Conservation (phyloP, 2,113 vertebrate species). For the Thamnaconus septentrionalis region DNA sequence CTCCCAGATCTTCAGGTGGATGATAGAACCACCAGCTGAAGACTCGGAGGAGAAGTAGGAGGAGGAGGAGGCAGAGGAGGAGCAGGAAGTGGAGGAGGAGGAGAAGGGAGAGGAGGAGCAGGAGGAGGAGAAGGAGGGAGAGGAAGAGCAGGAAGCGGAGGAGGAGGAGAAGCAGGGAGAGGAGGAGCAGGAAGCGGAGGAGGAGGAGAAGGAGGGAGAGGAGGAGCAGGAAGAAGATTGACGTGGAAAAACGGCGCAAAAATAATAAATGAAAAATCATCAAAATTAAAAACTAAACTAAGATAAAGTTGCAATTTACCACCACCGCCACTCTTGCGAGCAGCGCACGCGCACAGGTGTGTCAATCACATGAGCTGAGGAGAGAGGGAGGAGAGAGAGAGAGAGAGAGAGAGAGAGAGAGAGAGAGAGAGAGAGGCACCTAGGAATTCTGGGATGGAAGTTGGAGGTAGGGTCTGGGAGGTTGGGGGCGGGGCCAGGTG, state of each 20-base stretch:
- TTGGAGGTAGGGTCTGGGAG: conserved; percentile 45
- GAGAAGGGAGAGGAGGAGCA: no score
- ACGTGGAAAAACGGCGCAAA: neutral
- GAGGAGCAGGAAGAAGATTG: no score
- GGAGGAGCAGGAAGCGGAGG: no score
- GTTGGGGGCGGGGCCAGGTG: conserved; percentile 46
- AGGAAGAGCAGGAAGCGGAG: no score
- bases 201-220: no score
- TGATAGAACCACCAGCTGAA: conserved; percentile 4
- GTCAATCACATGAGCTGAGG: conserved; percentile 10
- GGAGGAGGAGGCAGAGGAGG: no score
- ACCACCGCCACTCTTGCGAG: no score
- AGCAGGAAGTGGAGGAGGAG: no score
- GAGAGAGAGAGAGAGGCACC: neutral
- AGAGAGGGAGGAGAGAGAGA: neutral
- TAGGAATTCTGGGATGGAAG: neutral
- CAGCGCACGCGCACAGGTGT: conserved; percentile 6
- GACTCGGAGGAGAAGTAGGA: neutral
- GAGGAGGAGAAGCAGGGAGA: no score
- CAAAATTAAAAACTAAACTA: no score
- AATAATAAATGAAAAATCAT: conserved; percentile 8
- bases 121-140: no score
- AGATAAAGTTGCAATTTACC: no score
- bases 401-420: neutral
- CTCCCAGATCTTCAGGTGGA: conserved; percentile 69